These are phyloP conservation scores for Drosophila kanapiae DNA, from an alignment of 1,140 invertebrate genomes.

Conservation along the genomic window DNA sequence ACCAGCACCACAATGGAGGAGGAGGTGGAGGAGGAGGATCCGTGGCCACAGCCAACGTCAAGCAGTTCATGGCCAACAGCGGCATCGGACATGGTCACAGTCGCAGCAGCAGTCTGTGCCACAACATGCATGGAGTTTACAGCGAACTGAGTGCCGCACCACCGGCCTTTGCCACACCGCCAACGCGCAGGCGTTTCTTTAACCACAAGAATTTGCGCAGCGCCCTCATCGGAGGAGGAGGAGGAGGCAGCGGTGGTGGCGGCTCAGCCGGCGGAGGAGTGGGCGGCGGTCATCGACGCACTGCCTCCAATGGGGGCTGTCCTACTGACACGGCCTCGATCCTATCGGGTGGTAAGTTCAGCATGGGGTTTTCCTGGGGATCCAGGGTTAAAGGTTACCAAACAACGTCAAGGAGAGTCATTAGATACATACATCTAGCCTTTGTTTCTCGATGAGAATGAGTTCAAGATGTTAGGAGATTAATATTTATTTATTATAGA, in stretches of 20 bases:
- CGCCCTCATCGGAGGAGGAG: conserved; percentile 87
- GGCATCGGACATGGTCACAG: conserved; percentile 76
- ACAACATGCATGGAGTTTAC: conserved; percentile 65
- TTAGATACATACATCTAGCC: neutral
- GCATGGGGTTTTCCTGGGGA: conserved; percentile 22
- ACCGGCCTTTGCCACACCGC: conserved; percentile 90
- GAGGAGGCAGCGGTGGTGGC: conserved; percentile 26
- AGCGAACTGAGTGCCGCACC: conserved; percentile 73
- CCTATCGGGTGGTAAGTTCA: conserved; percentile 73
- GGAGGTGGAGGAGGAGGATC: neutral
- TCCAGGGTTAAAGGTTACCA: conserved; percentile 1
- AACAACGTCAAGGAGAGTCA: neutral
- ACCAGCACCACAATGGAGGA: conserved; percentile 64
- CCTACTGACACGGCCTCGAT: conserved; percentile 80
- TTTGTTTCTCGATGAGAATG: neutral
- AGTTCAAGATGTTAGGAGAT: neutral
- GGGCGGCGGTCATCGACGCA: conserved; percentile 66
- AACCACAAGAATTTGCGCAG: conserved; percentile 91
- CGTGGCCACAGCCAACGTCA: conserved; percentile 10
- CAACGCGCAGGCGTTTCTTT: conserved; percentile 91
- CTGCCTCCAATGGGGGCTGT: conserved; percentile 81
- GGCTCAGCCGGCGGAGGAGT: conserved; percentile 2
- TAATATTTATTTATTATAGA: neutral
- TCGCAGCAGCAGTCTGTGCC: conserved; percentile 64
- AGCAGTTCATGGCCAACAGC: conserved; percentile 49